phyloP scores from a whole-genome alignment of 2,113 vertebrate species.

The Ornithorhynchus anatinus region DNA sequence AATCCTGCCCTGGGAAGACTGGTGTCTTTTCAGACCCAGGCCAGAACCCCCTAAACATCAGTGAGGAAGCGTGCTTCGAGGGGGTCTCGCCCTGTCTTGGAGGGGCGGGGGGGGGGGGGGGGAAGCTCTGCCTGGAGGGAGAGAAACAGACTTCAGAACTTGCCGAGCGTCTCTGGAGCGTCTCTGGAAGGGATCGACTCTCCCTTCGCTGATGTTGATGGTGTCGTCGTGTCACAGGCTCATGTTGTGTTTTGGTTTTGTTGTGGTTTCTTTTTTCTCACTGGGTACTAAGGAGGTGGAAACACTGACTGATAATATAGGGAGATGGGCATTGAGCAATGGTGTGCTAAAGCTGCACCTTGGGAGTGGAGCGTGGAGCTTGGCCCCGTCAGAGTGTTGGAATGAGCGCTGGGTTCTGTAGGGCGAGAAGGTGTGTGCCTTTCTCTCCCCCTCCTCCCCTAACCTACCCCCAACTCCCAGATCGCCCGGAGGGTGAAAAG shows the following conservation, averaged over 20 bases:
- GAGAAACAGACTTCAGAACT: no score
- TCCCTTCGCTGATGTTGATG: background rate
- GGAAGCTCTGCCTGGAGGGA: no score
- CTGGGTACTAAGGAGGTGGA: constrained; percentile 29
- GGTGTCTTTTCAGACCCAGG: no score
- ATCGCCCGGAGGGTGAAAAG: background rate
- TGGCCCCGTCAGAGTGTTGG: constrained; percentile 23
- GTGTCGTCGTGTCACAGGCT: constrained; percentile 26
- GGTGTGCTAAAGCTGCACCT: constrained; percentile 16
- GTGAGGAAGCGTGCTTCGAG: background rate
- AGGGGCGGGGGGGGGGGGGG: no score
- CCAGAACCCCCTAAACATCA: no score
- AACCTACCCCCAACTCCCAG: background rate
- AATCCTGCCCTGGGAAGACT: no score
- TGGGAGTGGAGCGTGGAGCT: constrained; percentile 57
- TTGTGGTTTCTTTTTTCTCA: constrained; percentile 11
- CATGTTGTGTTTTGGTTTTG: constrained; percentile 16
- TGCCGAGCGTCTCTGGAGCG: no score
- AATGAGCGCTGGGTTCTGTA: constrained; percentile 17
- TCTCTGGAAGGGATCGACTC: no score
- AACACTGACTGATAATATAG: constrained; percentile 2
- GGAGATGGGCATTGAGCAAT: constrained; percentile 47
- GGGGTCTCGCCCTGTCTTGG: background rate
- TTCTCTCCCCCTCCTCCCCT: background rate
- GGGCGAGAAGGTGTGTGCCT: constrained; percentile 17